Base-by-base conservation (phyloP, 2,888 invertebrate genomes). In the Andrena camellia region DNA sequence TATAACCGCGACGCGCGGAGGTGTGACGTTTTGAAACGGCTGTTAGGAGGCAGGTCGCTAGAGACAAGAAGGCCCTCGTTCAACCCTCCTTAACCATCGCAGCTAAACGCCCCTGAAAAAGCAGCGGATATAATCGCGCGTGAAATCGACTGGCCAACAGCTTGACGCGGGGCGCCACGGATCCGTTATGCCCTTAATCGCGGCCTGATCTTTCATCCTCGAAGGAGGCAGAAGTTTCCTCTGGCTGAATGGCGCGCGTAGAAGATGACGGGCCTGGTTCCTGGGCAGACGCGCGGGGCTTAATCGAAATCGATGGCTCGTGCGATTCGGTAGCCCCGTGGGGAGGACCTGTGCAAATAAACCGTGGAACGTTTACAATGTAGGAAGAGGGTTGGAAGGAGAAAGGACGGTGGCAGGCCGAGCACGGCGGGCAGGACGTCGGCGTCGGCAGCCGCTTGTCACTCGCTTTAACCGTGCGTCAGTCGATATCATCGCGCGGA, bases 381-480 rank as follows among this genome's bases (percentile, higher is more conserved):
- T 89, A 79, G 66, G 81, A 79, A 70, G 73, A 80, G 83, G 85
- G 74, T 76, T 31, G 71, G 68, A 52, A 20, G 79, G 74, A 26
- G 74, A 69, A 81, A 85, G 83, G 67, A 86, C 72, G 80, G 42
- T 68, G 80, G 80, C 66, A 35, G 76, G 76, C 63, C 57, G 78
- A 68, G 71, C 63, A 60, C 48, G 72, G 74, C 82, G 54, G 78
- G 67, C 84, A 59, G 74, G 73, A 71, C 67, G 67, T 60, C 78
- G 77, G 72, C 81, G 71, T 81, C 85, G 82, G 77, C 88, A 81
- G 84, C 81, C 85, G 87, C 88, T 87, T 89, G 91, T 90, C 90
- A 90, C 85, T 88, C 90, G 87, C 86, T 90, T 84, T 85, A 89
- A 88, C 89, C 86, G 86, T 89, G 89, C 87, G 89, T 91, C 91